These are phyloP conservation scores for Prosapia bicincta DNA, from an alignment of 2,888 invertebrate species.

Conservation along the genomic window DNA sequence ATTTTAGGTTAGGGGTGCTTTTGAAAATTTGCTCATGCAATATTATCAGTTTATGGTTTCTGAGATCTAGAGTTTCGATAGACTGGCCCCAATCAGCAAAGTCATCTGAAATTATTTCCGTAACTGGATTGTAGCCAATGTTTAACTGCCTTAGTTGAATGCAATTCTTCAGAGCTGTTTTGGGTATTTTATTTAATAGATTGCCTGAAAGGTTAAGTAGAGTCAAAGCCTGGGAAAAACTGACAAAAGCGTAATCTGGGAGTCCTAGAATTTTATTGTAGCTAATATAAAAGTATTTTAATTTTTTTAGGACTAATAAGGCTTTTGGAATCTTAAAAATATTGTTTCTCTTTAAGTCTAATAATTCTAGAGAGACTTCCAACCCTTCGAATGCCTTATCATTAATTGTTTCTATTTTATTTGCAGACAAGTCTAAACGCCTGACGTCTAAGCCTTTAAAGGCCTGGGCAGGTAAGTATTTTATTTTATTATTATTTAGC, in stretches of 20 bases:
- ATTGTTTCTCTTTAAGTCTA: slow-evolving; percentile 79
- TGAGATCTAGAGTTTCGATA: slow-evolving; percentile 73
- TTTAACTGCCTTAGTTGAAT: slow-evolving; percentile 76
- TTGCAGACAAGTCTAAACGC: slow-evolving; percentile 74
- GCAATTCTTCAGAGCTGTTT: slow-evolving; percentile 64
- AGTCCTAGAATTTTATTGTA: slow-evolving; percentile 69
- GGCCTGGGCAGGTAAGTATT: slow-evolving; percentile 43
- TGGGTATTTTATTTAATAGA: slow-evolving; percentile 69
- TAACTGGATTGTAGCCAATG: slow-evolving; percentile 82
- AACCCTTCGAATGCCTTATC: slow-evolving; percentile 69
- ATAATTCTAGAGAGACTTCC: slow-evolving; percentile 69
- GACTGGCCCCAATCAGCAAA: slow-evolving; percentile 75
- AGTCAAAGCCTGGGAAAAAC: slow-evolving; percentile 46
- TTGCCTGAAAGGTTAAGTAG: slow-evolving; percentile 74
- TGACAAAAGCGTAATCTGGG: slow-evolving; percentile 57
- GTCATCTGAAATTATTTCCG: slow-evolving; percentile 55
- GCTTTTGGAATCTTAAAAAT: slow-evolving; percentile 67
- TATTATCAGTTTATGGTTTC: slow-evolving; percentile 76
- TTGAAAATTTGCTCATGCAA: slow-evolving; percentile 65
- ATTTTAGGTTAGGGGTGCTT: slow-evolving; percentile 70
- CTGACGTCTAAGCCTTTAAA: slow-evolving; percentile 58
- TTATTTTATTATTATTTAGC: slow-evolving; percentile 47
- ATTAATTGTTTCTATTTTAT: slow-evolving; percentile 50
- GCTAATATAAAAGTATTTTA: slow-evolving; percentile 77
- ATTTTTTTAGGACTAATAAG: slow-evolving; percentile 59